Evolutionary conservation across 2,888 invertebrate genomes (phyloP).

Genomic region (Stenurella melanura): DNA sequence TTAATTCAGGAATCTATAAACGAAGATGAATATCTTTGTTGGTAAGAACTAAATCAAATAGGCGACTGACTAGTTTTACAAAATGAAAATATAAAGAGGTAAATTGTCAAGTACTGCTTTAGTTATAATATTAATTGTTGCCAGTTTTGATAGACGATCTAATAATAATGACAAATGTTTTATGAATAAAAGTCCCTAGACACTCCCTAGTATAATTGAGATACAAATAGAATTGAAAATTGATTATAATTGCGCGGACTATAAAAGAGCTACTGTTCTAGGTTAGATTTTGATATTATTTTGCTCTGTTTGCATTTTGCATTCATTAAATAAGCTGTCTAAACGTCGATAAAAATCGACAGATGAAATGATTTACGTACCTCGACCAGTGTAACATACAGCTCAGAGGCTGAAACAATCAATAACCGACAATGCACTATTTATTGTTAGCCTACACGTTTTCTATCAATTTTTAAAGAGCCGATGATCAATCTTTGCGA

Average conservation of each 20-base stretch:
- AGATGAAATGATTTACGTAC: constrained; percentile 28
- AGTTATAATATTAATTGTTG: too few relatives aligned
- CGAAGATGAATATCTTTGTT: too few relatives aligned
- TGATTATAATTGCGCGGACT: background rate
- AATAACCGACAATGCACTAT: constrained; percentile 38
- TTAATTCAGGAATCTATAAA: too few relatives aligned
- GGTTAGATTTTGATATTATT: background rate
- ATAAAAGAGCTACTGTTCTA: constrained; percentile 11
- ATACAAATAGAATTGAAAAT: background rate
- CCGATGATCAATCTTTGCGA: constrained; percentile 23
- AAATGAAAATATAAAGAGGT: too few relatives aligned
- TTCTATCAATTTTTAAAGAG: constrained; percentile 22
- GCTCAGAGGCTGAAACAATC: constrained; percentile 35
- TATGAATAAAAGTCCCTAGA: too few relatives aligned
- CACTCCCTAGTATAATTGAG: background rate
- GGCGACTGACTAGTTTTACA: too few relatives aligned
- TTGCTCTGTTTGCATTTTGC: constrained; percentile 12
- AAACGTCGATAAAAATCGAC: constrained; percentile 23
- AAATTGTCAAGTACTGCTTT: too few relatives aligned
- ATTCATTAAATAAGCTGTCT: constrained; percentile 28
- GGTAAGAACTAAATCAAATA: too few relatives aligned
- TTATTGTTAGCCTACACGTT: constrained; percentile 38
- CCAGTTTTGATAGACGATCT: too few relatives aligned
- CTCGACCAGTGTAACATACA: constrained; percentile 25
- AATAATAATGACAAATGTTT: too few relatives aligned